Conservation (phyloP, 1,140 invertebrate genomes). For the Drosophila lacertosa region DNA sequence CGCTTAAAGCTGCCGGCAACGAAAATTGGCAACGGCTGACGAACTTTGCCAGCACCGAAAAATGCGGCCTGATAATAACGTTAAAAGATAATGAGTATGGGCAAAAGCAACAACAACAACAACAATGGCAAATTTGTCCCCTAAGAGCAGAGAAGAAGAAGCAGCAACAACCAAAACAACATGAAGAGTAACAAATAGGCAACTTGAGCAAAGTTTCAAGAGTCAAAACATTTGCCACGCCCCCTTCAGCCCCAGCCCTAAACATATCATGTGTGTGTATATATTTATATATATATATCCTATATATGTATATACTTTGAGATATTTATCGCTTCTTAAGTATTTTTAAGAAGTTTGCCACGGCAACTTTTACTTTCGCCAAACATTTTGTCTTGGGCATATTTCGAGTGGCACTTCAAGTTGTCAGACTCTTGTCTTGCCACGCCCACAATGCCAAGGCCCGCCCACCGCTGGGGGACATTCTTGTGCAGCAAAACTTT, state of each 20-base stretch:
- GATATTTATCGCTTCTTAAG: constrained; percentile 80
- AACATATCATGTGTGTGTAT: constrained; percentile 12
- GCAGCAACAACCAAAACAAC: constrained; percentile 25
- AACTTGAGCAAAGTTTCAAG: constrained; percentile 71
- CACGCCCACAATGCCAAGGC: background rate
- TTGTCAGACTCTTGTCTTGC: constrained; percentile 57
- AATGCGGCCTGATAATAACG: constrained; percentile 74
- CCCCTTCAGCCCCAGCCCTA: constrained; percentile 7
- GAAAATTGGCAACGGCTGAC: constrained; percentile 19
- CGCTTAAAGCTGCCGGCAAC: constrained; percentile 41
- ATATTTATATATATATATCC: constrained; percentile 24
- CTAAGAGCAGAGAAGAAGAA: constrained; percentile 6
- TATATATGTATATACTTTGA: constrained; percentile 43
- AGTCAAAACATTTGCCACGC: constrained; percentile 51
- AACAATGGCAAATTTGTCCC: constrained; percentile 53
- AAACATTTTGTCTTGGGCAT: constrained; percentile 74
- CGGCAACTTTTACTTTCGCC: constrained; percentile 61
- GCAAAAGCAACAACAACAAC: constrained; percentile 16
- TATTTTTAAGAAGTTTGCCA: constrained; percentile 80
- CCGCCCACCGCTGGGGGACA: constrained; percentile 15
- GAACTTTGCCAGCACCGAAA: constrained; percentile 30
- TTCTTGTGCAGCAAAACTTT: constrained; percentile 62
- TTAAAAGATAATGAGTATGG: constrained; percentile 72
- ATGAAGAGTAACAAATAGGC: constrained; percentile 69
- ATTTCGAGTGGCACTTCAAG: constrained; percentile 77